These are phyloP conservation scores for Drosophila biarmipes DNA, from an alignment of 1,140 invertebrate species.

Conservation along the genomic window DNA sequence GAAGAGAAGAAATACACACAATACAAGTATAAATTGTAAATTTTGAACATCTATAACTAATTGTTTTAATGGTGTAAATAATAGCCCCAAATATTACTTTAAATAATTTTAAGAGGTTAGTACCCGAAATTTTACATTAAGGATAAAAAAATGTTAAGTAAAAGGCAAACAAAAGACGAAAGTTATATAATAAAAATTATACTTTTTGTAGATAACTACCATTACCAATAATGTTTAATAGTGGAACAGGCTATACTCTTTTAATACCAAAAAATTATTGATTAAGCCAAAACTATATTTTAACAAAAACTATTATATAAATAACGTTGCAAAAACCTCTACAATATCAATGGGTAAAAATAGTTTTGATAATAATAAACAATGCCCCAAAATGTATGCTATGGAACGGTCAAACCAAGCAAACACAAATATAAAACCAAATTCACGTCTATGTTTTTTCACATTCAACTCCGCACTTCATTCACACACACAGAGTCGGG, in stretches of 20 bases:
- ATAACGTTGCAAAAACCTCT: no score
- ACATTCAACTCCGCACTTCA: conserved; percentile 1
- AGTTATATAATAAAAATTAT: neutral
- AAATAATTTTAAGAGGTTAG: neutral
- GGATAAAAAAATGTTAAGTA: no score
- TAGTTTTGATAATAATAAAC: no score
- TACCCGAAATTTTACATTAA: neutral
- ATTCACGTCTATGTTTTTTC: neutral
- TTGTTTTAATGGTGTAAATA: conserved; percentile 14
- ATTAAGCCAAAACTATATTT: neutral
- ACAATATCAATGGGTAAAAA: no score
- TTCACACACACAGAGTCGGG: conserved; percentile 7
- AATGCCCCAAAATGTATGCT: conserved; percentile 21
- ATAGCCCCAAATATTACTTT: neutral
- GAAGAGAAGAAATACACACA: conserved; percentile 75
- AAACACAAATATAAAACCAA: conserved; percentile 5
- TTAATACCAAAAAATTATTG: no score
- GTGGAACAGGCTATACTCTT: no score
- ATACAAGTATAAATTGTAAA: conserved; percentile 77
- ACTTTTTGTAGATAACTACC: no score
- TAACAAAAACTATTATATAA: neutral
- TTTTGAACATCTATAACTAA: conserved; percentile 58
- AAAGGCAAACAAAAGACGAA: neutral
- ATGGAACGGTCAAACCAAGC: neutral
- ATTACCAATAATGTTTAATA: no score